A percentile compares a stretch with the other conserved stretches of the same genome.
Evolutionary conservation across 2,797 vertebrate genomes (phyloP).

Genomic region (Clarias pachynema): DNA sequence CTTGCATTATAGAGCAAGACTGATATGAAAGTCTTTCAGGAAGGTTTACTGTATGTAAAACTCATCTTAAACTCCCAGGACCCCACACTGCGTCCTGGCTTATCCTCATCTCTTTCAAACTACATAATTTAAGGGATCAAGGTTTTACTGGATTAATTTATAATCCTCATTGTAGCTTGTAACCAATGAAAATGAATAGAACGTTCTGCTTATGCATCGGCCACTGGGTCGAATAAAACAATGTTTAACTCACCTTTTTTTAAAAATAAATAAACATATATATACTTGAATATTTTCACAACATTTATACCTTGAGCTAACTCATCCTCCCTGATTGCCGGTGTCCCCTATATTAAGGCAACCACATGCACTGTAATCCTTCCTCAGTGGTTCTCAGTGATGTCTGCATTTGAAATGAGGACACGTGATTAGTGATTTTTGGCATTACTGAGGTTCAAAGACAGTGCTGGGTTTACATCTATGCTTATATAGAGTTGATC

Average conservation of each 20-base stretch:
- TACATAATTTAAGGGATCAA: background rate
- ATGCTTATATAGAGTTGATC: constrained; percentile 5
- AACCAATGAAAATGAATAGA: background rate
- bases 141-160: background rate
- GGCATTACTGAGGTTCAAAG: constrained; percentile 34
- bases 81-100: background rate
- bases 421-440: constrained; percentile 35
- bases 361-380: constrained; percentile 11
- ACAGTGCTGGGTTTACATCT: constrained; percentile 12
- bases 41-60: background rate
- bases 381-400: constrained; percentile 26
- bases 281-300: constrained; percentile 9
- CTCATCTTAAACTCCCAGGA: background rate
- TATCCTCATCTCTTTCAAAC: background rate
- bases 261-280: constrained; percentile 13
- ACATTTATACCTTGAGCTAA: constrained; percentile 28
- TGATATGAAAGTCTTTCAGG: background rate
- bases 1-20: background rate
- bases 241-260: constrained; percentile 19
- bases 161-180: background rate
- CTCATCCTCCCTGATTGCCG: constrained; percentile 13
- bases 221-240: background rate
- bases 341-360: constrained; percentile 50
- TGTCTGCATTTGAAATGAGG: constrained; percentile 32
- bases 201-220: background rate